Evolutionary conservation across 2,797 vertebrate species (phyloP).

Genomic region (Schizopygopsis malacanthus): DNA sequence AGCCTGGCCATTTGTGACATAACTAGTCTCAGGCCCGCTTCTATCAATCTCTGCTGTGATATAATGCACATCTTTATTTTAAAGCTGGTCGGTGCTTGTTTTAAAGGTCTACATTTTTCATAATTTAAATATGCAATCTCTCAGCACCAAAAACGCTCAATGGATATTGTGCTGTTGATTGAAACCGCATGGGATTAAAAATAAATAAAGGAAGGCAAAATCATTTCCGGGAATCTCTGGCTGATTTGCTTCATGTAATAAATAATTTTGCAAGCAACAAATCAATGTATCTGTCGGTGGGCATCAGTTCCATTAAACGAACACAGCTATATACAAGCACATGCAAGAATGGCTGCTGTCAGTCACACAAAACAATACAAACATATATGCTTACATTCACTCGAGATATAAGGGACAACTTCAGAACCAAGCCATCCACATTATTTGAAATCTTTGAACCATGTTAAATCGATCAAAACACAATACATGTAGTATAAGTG

Average conservation of each 20-base stretch:
- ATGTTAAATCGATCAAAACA: constrained; percentile 14
- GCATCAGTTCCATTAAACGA: constrained; percentile 37
- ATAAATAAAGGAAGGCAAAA: constrained; percentile 42
- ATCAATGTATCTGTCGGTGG: constrained; percentile 44
- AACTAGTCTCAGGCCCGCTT: constrained; percentile 10
- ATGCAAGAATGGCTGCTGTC: constrained; percentile 50
- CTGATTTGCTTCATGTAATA: constrained; percentile 44
- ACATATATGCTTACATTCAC: background rate
- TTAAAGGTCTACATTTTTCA: constrained; percentile 8
- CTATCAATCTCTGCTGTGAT: constrained; percentile 20
- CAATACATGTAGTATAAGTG: background rate
- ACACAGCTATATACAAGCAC: constrained; percentile 52
- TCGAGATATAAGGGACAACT: background rate
- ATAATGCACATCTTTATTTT: constrained; percentile 10
- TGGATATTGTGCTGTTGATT: constrained; percentile 31
- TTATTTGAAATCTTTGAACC: background rate
- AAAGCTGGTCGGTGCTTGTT: constrained; percentile 1
- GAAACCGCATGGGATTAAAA: constrained; percentile 21
- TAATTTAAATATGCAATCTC: background rate
- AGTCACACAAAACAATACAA: constrained; percentile 25
- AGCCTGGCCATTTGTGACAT: constrained; percentile 9
- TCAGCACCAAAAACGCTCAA: background rate
- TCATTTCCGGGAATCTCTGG: constrained; percentile 34
- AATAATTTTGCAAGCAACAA: constrained; percentile 44
- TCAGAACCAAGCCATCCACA: background rate